Base-by-base conservation (phyloP, 2,797 vertebrate genomes). In the Sciurus vulgaris region DNA sequence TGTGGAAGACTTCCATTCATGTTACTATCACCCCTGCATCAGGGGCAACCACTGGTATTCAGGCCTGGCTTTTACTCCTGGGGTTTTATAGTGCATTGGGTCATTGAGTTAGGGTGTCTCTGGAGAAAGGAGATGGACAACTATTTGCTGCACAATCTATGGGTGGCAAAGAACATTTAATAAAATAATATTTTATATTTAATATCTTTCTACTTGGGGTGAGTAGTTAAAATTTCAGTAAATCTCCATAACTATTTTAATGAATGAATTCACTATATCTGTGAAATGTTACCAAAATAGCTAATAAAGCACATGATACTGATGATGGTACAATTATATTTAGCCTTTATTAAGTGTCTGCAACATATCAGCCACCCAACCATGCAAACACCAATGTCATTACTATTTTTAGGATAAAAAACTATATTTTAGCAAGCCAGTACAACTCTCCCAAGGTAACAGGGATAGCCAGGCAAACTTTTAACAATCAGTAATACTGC, bases 211-310 rank as follows among this genome's bases (percentile, higher is more conserved):
- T 63, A 65, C 81, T 47, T 56, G 69, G 70, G 54, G 41, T 78
- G 77, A 83, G 28, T 24, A 79, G n/a, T 86, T 81, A 81, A 92
- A 87, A 86, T 88, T 89, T 86, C 90, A 82, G 33, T 24, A 54
- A 73, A 7, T 88, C 47, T 59, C 8, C 18, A 17, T 47, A 56
- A 72, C 17, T 79, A 77, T 78, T 91, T 96, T 76, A 94, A 54
- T 77, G n/a, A 9, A 18, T 12, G 26, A 89, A 51, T 76, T 70
- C 24, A 93, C 9, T 76, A 63, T 2, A 38, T 9, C 30, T 81
- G 2, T 69, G 73, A 91, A 93, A 78, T 59, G 10, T 95, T 90
- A 69, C 33, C 59, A 41, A 74, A 90, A 78, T 4, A 65, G 30
- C 7, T 59, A 78, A 47, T 79, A 38, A 41, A 44, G 24, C 83